These are phyloP conservation scores for Siniperca chuatsi DNA, from an alignment of 2,113 vertebrate genomes.

Conservation along the genomic window DNA sequence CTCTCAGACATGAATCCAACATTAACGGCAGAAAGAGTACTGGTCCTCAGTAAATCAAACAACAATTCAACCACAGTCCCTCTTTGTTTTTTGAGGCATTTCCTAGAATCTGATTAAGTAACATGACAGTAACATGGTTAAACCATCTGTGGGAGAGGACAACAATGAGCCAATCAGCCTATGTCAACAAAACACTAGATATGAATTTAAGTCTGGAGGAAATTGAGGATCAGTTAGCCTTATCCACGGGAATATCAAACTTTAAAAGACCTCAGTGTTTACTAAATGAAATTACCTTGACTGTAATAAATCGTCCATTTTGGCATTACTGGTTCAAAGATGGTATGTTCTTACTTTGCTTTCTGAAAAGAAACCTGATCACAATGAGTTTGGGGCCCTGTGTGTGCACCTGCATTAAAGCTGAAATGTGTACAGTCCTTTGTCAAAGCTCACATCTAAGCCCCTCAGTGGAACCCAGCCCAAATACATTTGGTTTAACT, in stretches of 20 bases:
- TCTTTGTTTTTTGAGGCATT: not conserved
- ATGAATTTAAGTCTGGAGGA: constrained; percentile 36
- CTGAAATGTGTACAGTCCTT: constrained; percentile 21
- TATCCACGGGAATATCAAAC: constrained; percentile 18
- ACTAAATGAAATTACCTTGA: constrained; percentile 6
- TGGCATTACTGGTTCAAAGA: constrained; percentile 2
- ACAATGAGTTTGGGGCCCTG: not conserved
- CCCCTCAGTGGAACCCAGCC: constrained; percentile 39
- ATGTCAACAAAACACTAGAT: constrained; percentile 28
- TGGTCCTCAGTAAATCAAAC: constrained; percentile 8
- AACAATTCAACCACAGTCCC: not conserved
- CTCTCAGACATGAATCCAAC: constrained; percentile 10
- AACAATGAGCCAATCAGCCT: constrained; percentile 4
- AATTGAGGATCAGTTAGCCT: constrained; percentile 29
- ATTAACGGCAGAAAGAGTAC: not conserved
- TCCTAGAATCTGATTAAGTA: constrained; percentile 13
- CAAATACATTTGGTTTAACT: constrained; percentile 73
- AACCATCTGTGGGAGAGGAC: constrained; percentile 5
- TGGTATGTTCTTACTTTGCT: not conserved
- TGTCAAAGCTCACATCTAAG: constrained; percentile 46
- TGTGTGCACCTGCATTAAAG: constrained; percentile 35
- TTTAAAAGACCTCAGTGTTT: constrained; percentile 6
- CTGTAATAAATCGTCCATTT: not conserved
- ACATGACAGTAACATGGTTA: not conserved
- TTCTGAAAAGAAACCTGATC: constrained; percentile 27